These are phyloP conservation scores for Phrynocephalus forsythii DNA, from an alignment of 2,797 vertebrate genomes.

Conservation along the genomic window DNA sequence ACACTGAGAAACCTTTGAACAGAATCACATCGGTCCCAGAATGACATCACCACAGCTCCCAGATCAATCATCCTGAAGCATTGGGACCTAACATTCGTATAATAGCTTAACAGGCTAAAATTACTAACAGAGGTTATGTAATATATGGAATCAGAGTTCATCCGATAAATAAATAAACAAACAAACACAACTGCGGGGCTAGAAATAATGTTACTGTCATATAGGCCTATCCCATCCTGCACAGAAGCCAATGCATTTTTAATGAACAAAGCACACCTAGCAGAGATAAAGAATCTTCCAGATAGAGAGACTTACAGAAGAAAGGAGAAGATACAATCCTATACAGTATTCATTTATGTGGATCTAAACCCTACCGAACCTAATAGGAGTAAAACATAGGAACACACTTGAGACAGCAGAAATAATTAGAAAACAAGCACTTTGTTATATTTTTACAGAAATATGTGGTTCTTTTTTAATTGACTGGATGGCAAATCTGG, in stretches of 20 bases:
- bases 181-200: background rate
- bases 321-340: background rate
- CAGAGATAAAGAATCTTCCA: too few species aligned
- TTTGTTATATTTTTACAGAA: background rate
- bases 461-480: background rate
- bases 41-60: too few species aligned
- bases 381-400: background rate
- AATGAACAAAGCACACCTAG: too few species aligned
- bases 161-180: background rate
- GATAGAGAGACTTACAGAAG: too few species aligned
- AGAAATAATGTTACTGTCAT: too few species aligned
- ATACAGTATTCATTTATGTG: background rate
- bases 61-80: too few species aligned
- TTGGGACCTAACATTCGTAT: too few species aligned
- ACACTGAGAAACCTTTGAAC: background rate
- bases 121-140: too few species aligned
- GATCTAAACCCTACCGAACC: background rate
- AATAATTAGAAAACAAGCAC: background rate
- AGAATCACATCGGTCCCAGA: too few species aligned
- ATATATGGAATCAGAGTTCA: background rate
- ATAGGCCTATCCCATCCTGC: too few species aligned
- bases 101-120: too few species aligned
- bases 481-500: background rate
- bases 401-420: background rate
- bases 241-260: too few species aligned